phyloP scores from a whole-genome alignment of 2,888 invertebrate genomes.

The Aporophyla nigra region DNA sequence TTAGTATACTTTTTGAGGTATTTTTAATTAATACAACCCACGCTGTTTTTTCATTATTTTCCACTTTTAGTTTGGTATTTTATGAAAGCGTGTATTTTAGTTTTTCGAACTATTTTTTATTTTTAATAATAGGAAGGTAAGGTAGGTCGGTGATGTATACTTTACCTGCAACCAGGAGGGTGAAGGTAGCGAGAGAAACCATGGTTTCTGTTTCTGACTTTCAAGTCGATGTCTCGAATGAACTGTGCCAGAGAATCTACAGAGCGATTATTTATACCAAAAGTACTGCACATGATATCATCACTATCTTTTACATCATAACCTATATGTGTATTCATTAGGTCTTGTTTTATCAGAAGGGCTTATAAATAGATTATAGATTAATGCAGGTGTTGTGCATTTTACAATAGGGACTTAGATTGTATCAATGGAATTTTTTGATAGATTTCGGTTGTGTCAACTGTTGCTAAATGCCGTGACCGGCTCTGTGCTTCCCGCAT shows the following conservation, averaged over 20 bases:
- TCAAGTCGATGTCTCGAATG: slow-evolving; percentile 10
- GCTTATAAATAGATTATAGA: slow-evolving; percentile 14
- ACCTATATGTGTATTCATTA: slow-evolving; percentile 11
- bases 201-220: slow-evolving; percentile 32
- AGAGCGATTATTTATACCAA: slow-evolving; percentile 47
- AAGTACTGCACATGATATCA: slow-evolving; percentile 12
- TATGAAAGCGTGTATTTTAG: too few species aligned
- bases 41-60: too few species aligned
- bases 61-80: too few species aligned
- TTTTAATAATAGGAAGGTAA: too few species aligned
- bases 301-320: slow-evolving; percentile 27
- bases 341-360: slow-evolving; percentile 22
- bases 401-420: neutral
- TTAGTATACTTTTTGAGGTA: too few species aligned
- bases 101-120: too few species aligned
- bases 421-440: neutral
- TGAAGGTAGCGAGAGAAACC: slow-evolving; percentile 28
- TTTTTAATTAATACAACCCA: too few species aligned
- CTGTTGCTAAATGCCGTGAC: neutral
- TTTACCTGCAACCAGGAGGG: slow-evolving; percentile 52
- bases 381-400: slow-evolving; percentile 25
- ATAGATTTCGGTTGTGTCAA: accelerated
- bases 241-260: slow-evolving; percentile 34
- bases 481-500: too few species aligned
- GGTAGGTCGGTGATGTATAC: too few species aligned